Conservation (phyloP, 2,888 invertebrate genomes). For the Campopleginae sp. region DNA sequence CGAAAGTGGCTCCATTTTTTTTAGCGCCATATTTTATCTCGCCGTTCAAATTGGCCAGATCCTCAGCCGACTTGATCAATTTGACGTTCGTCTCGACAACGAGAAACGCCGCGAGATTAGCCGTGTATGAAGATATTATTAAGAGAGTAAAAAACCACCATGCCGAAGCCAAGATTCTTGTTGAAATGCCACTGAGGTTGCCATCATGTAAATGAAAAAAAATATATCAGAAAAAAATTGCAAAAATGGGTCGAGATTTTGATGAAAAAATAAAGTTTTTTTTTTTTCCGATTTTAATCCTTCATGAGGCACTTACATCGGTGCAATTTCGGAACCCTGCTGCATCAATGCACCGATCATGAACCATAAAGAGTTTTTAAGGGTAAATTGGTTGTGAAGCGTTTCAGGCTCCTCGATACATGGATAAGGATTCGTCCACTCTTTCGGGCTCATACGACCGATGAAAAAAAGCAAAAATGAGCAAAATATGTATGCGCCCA, state of each 20-base stretch:
- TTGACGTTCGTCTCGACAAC: conserved; percentile 90
- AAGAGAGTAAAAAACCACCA: conserved; percentile 89
- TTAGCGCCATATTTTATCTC: conserved; percentile 95
- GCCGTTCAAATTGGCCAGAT: conserved; percentile 90
- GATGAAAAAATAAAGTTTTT: background rate
- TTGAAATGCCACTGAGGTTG: conserved; percentile 91
- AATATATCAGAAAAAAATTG: background rate
- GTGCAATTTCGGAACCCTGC: conserved; percentile 95
- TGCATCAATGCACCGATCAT: conserved; percentile 93
- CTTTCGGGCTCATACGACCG: conserved; percentile 93
- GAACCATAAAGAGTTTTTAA: conserved; percentile 96
- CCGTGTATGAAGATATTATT: conserved; percentile 95
- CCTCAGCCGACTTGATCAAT: conserved; percentile 92
- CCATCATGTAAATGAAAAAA: background rate
- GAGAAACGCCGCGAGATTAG: conserved; percentile 96
- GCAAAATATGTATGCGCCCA: conserved; percentile 92
- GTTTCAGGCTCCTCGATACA: conserved; percentile 94
- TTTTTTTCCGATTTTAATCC: background rate
- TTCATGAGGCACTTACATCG: conserved; percentile 86
- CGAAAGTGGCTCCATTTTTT: conserved; percentile 92
- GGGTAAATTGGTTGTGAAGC: conserved; percentile 93
- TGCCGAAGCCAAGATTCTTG: conserved; percentile 93
- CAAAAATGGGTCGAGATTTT: background rate
- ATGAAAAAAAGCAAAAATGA: conserved; percentile 92
- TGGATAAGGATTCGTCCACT: conserved; percentile 96